Base-by-base conservation (phyloP, 2,797 vertebrate species). In the Squalus acanthias region DNA sequence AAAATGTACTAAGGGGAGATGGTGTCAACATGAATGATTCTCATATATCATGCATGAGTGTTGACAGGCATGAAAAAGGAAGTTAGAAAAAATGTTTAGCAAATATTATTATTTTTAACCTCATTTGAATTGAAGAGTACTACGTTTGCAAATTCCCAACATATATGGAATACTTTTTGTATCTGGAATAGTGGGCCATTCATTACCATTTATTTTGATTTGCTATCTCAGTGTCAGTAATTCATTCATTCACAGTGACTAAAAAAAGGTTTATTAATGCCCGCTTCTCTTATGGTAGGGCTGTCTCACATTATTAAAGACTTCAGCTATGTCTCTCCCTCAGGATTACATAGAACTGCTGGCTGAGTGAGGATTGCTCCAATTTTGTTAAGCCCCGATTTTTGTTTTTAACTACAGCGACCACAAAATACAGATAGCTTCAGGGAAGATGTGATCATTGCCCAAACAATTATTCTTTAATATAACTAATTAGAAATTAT, bases 81-180 rank as follows among this genome's bases (percentile, higher is more conserved):
- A 69, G 12, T 22, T 33, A 29, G 1, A 33, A 29, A 15, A 76
- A 0, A 57, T 74, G 2, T 33, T 95, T 95, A 20, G 26, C 72
- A 74, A 95, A n/a, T 93, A 67, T 2, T 95, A 76, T 95, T 76
- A 76, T 53, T 95, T 95, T 74, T 60, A 95, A 95, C 72, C 15
- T 76, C 26, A 15, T 95, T 76, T 76, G 29, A 76, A 17, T 33
- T 95, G 26, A 76, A 57, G 46, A 95, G 29, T 29, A 3, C 50
- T n/a, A 72, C 22, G 50, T 1, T 57, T 95, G 72, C 8, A 76
- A 72, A 57, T 74, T 76, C 15, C 67, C 8, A 29, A 17, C 50
- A 33, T 74, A 13, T 50, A 50, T 50, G 69, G 12, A 50, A 33
- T 60, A 95, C 13, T 8, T 95, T 76, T 76, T 72, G 24, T 15